Evolutionary conservation across 2,113 vertebrate genomes (phyloP).

Genomic region (Benitochromis conjunctus): DNA sequence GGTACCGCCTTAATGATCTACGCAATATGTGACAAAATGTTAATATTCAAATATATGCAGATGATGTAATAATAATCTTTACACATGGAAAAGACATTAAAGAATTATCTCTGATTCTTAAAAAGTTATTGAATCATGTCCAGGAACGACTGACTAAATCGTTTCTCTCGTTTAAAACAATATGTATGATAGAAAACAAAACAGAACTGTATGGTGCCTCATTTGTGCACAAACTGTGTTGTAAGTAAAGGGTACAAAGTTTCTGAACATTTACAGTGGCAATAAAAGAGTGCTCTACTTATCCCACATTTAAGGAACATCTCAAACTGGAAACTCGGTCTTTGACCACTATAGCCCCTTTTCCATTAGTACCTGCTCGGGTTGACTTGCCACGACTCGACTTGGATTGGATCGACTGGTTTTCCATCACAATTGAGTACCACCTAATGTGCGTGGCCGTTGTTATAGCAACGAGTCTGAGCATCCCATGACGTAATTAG

Average conservation of each 20-base stretch:
- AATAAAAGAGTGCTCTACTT: neutral
- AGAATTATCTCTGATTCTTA: neutral
- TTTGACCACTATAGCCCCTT: neutral
- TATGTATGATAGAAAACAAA: neutral
- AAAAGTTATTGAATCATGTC: neutral
- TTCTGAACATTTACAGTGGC: neutral
- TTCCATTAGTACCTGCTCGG: neutral
- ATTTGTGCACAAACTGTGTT: neutral
- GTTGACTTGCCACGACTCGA: neutral
- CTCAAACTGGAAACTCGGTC: neutral
- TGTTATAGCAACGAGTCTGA: neutral
- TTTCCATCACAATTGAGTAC: neutral
- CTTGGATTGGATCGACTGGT: neutral
- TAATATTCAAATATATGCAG: neutral
- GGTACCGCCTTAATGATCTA: neutral
- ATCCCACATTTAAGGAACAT: neutral
- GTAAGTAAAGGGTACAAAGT: neutral
- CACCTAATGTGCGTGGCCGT: neutral
- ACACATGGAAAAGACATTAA: neutral
- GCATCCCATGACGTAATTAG: neutral
- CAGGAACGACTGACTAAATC: neutral
- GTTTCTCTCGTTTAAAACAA: too few relatives aligned
- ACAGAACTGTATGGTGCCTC: neutral
- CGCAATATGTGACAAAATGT: neutral
- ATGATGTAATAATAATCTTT: neutral